A percentile compares a stretch with the other conserved stretches of the same genome.
Evolutionary conservation across 2,113 vertebrate species (phyloP).

Genomic region (Rhea pennata): DNA sequence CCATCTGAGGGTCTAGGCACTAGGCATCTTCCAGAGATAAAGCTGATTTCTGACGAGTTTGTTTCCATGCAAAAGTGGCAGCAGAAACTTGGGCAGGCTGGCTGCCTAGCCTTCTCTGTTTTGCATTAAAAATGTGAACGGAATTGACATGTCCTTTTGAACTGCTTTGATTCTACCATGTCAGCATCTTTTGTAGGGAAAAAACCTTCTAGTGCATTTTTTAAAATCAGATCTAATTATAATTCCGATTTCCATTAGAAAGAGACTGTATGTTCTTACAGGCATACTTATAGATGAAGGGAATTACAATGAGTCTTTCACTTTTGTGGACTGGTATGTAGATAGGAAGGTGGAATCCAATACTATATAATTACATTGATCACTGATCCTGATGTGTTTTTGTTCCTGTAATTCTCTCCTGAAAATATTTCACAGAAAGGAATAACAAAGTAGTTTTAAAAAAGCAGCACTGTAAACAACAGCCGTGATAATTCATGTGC

Average conservation of each 20-base stretch:
- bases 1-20: background rate
- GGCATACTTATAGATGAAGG: background rate
- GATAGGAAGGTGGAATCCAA: conserved; percentile 24
- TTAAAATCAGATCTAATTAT: background rate
- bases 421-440: background rate
- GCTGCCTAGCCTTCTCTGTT: background rate
- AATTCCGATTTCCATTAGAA: conserved; percentile 38
- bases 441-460: background rate
- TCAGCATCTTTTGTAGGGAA: background rate
- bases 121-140: background rate
- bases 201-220: background rate
- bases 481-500: background rate
- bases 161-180: background rate
- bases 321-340: conserved; percentile 28
- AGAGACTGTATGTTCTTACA: background rate
- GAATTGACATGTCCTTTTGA: background rate
- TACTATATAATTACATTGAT: conserved; percentile 37
- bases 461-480: background rate
- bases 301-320: background rate
- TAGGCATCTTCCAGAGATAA: background rate
- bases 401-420: background rate
- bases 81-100: background rate
- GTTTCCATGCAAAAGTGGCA: background rate
- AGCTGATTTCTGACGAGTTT: background rate
- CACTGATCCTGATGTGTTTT: background rate